Percentiles rank a stretch among this genome's conserved stretches.
Conservation (phyloP, 2,888 invertebrate genomes). For the Ceriagrion tenellum region DNA sequence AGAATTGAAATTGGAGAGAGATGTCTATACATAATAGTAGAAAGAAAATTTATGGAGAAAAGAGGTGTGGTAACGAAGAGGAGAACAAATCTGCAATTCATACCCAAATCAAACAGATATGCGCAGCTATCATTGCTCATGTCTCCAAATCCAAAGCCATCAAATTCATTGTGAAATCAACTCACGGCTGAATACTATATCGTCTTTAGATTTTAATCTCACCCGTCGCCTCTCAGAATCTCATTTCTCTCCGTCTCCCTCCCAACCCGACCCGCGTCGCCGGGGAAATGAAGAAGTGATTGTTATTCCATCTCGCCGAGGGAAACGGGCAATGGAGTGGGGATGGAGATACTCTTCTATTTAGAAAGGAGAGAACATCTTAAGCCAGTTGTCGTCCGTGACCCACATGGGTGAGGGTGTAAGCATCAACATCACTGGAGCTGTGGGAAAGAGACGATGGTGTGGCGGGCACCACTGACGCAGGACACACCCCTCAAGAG, state of each 20-base stretch:
- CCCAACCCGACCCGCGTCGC: neutral
- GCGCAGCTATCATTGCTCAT: too few relatives aligned
- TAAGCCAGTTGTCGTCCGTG: constrained; percentile 38
- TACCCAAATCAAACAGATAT: too few relatives aligned
- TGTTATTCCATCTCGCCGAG: neutral
- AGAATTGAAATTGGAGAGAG: too few relatives aligned
- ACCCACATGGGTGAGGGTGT: constrained; percentile 3
- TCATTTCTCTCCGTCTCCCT: neutral
- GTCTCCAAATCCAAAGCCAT: too few relatives aligned
- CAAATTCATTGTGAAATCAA: too few relatives aligned
- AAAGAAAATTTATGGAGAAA: too few relatives aligned
- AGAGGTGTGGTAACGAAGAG: too few relatives aligned
- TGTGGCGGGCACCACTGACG: neutral
- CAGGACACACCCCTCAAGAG: neutral
- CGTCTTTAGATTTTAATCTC: too few relatives aligned
- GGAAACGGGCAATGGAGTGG: neutral
- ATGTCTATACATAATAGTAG: too few relatives aligned
- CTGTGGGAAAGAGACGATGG: neutral
- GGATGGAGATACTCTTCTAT: neutral
- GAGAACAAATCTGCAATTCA: too few relatives aligned
- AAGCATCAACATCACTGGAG: neutral
- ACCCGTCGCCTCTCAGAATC: neutral
- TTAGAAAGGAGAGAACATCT: neutral
- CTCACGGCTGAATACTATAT: too few relatives aligned
- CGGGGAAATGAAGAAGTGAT: neutral